Base-by-base conservation (phyloP, 2,797 vertebrate genomes). In the Novumbra hubbsi region DNA sequence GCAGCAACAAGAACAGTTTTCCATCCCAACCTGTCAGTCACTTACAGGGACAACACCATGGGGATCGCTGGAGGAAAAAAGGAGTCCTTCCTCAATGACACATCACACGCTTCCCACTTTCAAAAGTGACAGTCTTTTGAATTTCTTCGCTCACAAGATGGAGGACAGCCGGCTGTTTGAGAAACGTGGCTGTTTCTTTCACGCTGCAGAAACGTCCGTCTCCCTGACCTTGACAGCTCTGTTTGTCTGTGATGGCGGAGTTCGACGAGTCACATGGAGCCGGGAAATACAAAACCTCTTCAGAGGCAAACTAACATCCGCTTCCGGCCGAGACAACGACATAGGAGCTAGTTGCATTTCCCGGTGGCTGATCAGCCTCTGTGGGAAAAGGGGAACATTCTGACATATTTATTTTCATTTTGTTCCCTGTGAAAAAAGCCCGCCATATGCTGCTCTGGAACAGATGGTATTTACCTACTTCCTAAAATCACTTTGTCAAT, bases 11-110 rank as follows among this genome's bases (percentile, higher is more conserved):
- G 92, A 94, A 94, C 92, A 85, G 79, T 86, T 84, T 94, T 94
- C 94, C 94, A 93, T 96, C 94, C 94, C 91, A 86, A 92, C 91
- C 92, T 95, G 95, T 95, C 96, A 96, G 92, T 96, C 94, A 96
- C 92, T 96, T 93, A 86, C 78, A 79, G 80, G 85, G 19, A 30
- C 45, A 70, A 28, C 24, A 68, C 71, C 27, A 30, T 21, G 83
- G 86, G 85, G 90, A 93, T 90, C 82, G 88, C 87, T 71, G 72
- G 81, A 89, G 84, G 84, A 91, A 86, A 87, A 90, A 90, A 93
- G 89, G 92, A 94, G 86, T 86, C 87, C 86, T 93, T 93, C 88
- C 90, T 95, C 92, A 88, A 89, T 94, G 94, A 93, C 93, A 94
- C 92, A 91, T 92, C 93, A 93, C 90, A 90, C 85, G 30, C 84